Base-by-base conservation (phyloP, 2,113 vertebrate genomes). In the Oncorhynchus tshawytscha region DNA sequence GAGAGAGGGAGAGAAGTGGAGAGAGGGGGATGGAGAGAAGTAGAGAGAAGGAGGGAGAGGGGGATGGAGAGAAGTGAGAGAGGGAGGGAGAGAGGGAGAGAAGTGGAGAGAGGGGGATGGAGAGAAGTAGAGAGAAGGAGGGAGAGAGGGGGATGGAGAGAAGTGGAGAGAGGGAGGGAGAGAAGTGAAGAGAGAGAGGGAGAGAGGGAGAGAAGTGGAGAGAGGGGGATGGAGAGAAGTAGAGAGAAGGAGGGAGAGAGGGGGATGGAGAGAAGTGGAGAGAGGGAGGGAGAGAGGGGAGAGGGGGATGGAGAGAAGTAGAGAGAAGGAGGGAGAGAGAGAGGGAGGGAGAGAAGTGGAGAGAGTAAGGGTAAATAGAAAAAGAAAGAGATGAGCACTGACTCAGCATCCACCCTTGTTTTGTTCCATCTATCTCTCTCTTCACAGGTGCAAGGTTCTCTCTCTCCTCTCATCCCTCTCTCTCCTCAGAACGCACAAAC, bases 321-420 rank as follows among this genome's bases (percentile, higher is more conserved):
- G 87, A 60, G 57, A 89, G 87, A 80, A 13, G 3, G 49, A 51
- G 2, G 13, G 15, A 51, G 13, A 13, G 13, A 8, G 25, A 89
- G 87, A 80, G 49, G 3, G 49, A 51, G 2, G 13, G 15, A 51
- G 13, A 13, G 13, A 15, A 15, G 11, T 2, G 91, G 88, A 91
- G 78, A 75, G 88, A 90, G 85, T 87, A 69, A 25, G 6, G 67
- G 25, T 29, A 24, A 4, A 62, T 7, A 24, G n/a, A 62, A 2
- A 22, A 22, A 62, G 1, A 20, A 39, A 81, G 83, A 81, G 83
- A 81, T 7, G 83, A 90, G 89, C 87, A 87, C 92, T 89, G 91
- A 93, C 93, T 89, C 91, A 91, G 91, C 92, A 93, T 88, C 89
- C 82, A 82, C 81, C 84, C 83, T 79, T 75, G 75, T 77, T 57